Conservation (phyloP, 2,113 vertebrate species). For the Melozone crissalis region DNA sequence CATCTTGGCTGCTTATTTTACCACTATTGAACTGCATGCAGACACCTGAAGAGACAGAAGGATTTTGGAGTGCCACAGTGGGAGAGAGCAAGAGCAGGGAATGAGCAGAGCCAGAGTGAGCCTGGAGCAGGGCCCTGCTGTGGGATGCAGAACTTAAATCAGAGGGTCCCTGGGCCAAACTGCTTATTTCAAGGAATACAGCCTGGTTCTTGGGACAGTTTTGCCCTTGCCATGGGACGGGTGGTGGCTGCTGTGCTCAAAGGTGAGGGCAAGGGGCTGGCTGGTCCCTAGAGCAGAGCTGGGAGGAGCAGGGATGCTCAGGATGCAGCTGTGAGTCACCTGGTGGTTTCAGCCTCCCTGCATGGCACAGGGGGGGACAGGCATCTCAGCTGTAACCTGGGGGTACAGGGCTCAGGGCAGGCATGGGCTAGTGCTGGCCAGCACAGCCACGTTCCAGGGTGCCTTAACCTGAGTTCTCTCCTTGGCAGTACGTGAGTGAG, state of each 20-base stretch:
- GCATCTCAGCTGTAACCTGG: rapidly evolving
- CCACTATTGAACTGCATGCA: background rate
- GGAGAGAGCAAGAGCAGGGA: background rate
- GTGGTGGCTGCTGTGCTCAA: background rate
- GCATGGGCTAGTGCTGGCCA: background rate
- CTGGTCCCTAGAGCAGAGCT: background rate
- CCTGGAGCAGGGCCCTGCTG: background rate
- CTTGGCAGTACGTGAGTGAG: conserved; percentile 65
- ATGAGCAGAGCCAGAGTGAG: background rate
- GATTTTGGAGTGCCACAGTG: background rate
- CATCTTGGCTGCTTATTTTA: background rate
- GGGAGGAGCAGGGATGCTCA: rapidly evolving
- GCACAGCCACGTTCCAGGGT: background rate
- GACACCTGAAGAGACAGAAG: background rate
- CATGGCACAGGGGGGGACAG: background rate
- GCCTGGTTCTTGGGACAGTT: background rate
- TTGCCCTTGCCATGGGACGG: background rate
- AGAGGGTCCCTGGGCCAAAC: background rate
- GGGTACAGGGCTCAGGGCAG: background rate
- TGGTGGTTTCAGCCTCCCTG: background rate
- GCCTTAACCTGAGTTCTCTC: background rate
- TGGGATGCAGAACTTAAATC: background rate
- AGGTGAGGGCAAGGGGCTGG: rapidly evolving
- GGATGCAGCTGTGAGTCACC: background rate
- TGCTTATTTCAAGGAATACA: background rate